These are phyloP conservation scores for Oreocharis arfaki DNA, from an alignment of 2,113 vertebrate genomes.

Conservation along the genomic window DNA sequence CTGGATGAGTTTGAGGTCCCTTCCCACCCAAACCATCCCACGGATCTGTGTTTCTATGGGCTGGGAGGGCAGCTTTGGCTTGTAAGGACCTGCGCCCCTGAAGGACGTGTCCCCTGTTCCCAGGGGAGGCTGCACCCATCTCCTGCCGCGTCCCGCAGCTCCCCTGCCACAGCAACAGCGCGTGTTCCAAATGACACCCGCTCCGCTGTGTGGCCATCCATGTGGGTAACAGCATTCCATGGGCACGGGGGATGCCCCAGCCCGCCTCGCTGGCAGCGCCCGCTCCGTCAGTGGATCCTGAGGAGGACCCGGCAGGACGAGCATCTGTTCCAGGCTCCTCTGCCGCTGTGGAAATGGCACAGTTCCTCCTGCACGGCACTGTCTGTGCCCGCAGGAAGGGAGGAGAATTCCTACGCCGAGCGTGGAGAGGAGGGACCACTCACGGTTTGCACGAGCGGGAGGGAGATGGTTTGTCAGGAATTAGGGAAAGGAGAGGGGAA, in stretches of 20 bases:
- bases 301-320: background rate
- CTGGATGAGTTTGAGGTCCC: rapidly evolving
- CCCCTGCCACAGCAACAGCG: background rate
- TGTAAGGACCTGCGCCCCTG: too few relatives aligned
- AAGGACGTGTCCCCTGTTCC: background rate
- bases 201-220: background rate
- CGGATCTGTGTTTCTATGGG: background rate
- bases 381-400: background rate
- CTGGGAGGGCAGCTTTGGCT: background rate
- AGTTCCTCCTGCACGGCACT: background rate
- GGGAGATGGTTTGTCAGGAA: background rate
- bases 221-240: rapidly evolving
- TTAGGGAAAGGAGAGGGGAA: background rate
- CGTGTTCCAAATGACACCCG: too few relatives aligned
- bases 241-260: rapidly evolving
- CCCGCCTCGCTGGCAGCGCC: background rate
- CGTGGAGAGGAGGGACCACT: background rate
- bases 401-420: background rate
- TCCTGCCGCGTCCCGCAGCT: background rate
- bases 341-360: background rate
- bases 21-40: too few relatives aligned
- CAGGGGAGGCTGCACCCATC: background rate
- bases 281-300: background rate
- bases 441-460: background rate
- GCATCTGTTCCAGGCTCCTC: background rate